Conservation (phyloP, 1,140 invertebrate genomes). For the Hyles vespertilio region DNA sequence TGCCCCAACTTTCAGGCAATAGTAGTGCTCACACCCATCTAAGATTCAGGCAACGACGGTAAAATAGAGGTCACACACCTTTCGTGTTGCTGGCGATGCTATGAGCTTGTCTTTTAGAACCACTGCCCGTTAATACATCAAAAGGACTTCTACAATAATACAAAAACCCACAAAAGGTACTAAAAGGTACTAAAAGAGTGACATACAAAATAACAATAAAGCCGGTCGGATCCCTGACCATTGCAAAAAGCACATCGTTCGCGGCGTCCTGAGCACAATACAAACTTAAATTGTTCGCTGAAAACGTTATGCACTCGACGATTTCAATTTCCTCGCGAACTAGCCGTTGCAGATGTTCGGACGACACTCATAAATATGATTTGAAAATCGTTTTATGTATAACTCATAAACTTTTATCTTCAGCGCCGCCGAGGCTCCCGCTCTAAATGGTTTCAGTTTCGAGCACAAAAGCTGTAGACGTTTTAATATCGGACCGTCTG, state of each 20-base stretch:
- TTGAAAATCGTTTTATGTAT: slow-evolving; percentile 74
- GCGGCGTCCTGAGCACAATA: slow-evolving; percentile 60
- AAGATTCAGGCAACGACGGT: too few relatives aligned
- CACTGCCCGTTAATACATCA: too few relatives aligned
- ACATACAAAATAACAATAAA: slow-evolving; percentile 53
- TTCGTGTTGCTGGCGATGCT: too few relatives aligned
- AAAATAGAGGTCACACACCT: too few relatives aligned
- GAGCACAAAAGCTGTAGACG: slow-evolving; percentile 61
- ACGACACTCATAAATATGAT: slow-evolving; percentile 70
- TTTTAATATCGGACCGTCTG: slow-evolving; percentile 63
- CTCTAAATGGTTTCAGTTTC: slow-evolving; percentile 57
- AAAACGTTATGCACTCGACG: slow-evolving; percentile 67
- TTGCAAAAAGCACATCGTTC: slow-evolving; percentile 61
- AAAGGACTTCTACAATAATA: slow-evolving; percentile 19
- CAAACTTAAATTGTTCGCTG: slow-evolving; percentile 70
- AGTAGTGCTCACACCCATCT: too few relatives aligned
- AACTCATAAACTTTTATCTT: slow-evolving; percentile 73
- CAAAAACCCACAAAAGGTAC: slow-evolving; percentile 48
- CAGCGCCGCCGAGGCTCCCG: slow-evolving; percentile 39
- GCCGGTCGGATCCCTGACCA: slow-evolving; percentile 53
- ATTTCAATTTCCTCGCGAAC: slow-evolving; percentile 72
- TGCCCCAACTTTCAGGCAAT: too few relatives aligned
- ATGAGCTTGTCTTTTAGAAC: too few relatives aligned
- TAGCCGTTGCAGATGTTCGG: slow-evolving; percentile 66
- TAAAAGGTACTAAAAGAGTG: slow-evolving; percentile 24